Base-by-base conservation (phyloP, 2,888 invertebrate species). In the Gnatocerus cornutus region DNA sequence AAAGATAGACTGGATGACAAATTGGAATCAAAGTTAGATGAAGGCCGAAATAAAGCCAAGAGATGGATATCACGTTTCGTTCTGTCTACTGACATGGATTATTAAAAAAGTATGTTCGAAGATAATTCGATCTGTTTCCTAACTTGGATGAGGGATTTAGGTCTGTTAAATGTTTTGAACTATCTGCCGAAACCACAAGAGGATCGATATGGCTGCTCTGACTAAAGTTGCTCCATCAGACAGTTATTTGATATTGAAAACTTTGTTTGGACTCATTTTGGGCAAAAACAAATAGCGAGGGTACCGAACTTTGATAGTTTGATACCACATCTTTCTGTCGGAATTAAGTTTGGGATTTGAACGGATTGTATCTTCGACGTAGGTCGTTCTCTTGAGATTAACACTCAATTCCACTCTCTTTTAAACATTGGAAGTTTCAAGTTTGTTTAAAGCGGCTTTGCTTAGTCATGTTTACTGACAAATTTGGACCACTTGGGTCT, bases 1-100 rank as follows among this genome's bases (percentile, higher is more conserved):
- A 70, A 67, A 58, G 16, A 21, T 43, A 21, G 13, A 9, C n/a
- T 55, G 33, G 37, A 59, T 59, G 62, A 62, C 55, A 62, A 62
- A 62, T 68, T 62, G 55, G 21, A 62, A 62, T 68, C 68, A 58
- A 69, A 69, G 52, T 69, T 56, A 46, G 39, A 62, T 41, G 29
- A 39, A 41, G 37, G 13, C 45, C 27, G 45, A 33, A 12, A 46
- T 61, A 59, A 59, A 46, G 8, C 9, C 33, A 13, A 14, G n/a
- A 14, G 46, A 58, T 37, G 9, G 59, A 29, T 45, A 59, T 59
- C 10, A 59, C 10, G 46, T 59, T 33, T n/a, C 43, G 10, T 41
- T 7, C 29, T 37, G 50, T 48, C 48, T 59, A 9, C 21, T 33
- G 52, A 30, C 53, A 39, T 55, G 12, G 29, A 45, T 41, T 61